Conservation (phyloP, 2,888 invertebrate species). For the Pegoplata infirma region DNA sequence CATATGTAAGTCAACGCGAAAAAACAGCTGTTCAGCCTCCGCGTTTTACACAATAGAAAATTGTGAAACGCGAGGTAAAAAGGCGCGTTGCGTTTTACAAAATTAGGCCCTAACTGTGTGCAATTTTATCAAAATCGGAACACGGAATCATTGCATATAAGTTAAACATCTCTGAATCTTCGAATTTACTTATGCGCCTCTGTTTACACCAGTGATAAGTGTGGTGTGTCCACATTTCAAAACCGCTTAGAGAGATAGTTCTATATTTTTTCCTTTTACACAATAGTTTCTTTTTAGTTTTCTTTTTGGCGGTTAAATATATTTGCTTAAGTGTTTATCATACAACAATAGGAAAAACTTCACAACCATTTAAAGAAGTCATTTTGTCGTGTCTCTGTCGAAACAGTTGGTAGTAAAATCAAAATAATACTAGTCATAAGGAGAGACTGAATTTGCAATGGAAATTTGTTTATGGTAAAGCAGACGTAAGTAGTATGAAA, state of each 20-base stretch:
- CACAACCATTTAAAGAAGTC: background rate
- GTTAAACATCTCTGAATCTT: too few species aligned
- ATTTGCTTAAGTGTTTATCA: constrained; percentile 19
- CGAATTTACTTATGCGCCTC: too few species aligned
- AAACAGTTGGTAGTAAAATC: background rate
- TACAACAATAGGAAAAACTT: constrained; percentile 1
- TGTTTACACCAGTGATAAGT: background rate
- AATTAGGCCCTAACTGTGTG: too few species aligned
- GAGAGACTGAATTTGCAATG: background rate
- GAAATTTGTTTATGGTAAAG: background rate
- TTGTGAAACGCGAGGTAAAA: too few species aligned
- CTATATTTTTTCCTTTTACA: background rate
- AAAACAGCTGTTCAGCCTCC: too few species aligned
- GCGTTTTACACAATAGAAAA: too few species aligned
- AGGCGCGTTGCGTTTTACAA: too few species aligned
- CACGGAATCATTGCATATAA: too few species aligned
- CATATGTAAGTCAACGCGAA: too few species aligned
- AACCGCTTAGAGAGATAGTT: constrained; percentile 5
- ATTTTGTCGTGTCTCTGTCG: background rate
- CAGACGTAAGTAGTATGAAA: background rate
- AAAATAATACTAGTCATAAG: background rate
- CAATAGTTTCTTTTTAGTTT: constrained; percentile 15
- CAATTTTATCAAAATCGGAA: too few species aligned
- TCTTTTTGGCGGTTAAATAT: constrained; percentile 9
- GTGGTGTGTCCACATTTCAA: background rate